phyloP scores from a whole-genome alignment of 2,113 vertebrate genomes.

The Marmota monax region DNA sequence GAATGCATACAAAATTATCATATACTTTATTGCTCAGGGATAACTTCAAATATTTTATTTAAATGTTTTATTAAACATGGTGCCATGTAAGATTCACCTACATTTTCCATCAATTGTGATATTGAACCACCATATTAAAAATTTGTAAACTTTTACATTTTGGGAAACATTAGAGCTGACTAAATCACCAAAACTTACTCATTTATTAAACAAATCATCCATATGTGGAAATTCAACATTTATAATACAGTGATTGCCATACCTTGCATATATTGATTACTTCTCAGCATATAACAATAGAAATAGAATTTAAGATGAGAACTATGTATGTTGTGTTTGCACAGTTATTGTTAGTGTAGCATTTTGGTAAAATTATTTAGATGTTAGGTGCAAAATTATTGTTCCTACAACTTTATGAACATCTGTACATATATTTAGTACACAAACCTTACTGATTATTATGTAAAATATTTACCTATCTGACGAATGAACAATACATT shows the following conservation, averaged over 20 bases:
- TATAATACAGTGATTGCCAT: background rate
- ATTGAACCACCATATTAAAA: background rate
- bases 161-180: background rate
- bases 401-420: background rate
- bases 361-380: background rate
- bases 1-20: background rate
- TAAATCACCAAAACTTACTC: background rate
- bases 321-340: background rate
- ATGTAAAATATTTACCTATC: background rate
- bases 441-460: background rate
- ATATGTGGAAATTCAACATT: background rate
- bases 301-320: background rate
- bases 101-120: background rate
- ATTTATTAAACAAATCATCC: background rate
- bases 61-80: background rate
- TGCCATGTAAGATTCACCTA: background rate
- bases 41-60: background rate
- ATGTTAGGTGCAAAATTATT: background rate
- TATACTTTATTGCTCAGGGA: background rate
- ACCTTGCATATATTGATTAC: background rate
- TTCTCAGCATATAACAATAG: background rate
- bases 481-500: background rate
- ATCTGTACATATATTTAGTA: background rate
- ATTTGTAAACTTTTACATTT: background rate
- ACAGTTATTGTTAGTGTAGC: background rate